Percentiles rank a stretch among this genome's conserved stretches.
Evolutionary conservation across 2,113 vertebrate genomes (phyloP).

Genomic region (Alosa alosa): DNA sequence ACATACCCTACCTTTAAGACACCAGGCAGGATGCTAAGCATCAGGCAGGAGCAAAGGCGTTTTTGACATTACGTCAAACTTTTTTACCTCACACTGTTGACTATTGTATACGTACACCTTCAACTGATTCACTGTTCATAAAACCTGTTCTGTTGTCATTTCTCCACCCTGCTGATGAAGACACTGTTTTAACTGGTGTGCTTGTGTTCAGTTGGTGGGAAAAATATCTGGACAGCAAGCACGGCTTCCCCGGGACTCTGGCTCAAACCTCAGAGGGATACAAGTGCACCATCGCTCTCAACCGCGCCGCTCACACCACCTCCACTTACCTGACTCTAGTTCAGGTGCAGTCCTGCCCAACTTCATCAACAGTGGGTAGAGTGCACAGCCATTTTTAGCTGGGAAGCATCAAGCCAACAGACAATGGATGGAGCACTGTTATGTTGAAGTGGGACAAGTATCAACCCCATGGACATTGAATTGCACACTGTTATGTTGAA

Average conservation of each 20-base stretch:
- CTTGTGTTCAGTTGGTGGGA: constrained; percentile 32
- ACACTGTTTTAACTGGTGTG: neutral
- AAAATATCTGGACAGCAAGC: neutral
- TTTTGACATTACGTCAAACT: too few species aligned
- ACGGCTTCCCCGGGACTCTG: constrained; percentile 2
- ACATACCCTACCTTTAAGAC: too few species aligned
- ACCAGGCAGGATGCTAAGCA: too few species aligned
- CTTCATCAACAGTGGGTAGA: constrained; percentile 28
- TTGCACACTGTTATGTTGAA: too few species aligned
- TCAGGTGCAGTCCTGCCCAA: neutral
- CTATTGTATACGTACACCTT: neutral
- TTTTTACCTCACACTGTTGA: too few species aligned
- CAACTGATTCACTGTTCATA: neutral
- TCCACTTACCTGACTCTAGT: neutral
- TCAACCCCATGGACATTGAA: too few species aligned
- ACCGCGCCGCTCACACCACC: neutral
- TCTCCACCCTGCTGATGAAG: neutral
- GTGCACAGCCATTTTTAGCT: constrained; percentile 21
- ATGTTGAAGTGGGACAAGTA: too few species aligned
- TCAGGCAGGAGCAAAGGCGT: too few species aligned
- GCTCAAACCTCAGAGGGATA: constrained; percentile 42
- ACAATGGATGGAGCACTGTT: too few species aligned
- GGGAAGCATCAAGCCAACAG: too few species aligned
- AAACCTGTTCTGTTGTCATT: neutral
- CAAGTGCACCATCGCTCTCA: constrained; percentile 32